Percentiles rank a stretch among this genome's conserved stretches.
Conservation (phyloP, 2,113 vertebrate species). For the Oreochromis tanganicae region DNA sequence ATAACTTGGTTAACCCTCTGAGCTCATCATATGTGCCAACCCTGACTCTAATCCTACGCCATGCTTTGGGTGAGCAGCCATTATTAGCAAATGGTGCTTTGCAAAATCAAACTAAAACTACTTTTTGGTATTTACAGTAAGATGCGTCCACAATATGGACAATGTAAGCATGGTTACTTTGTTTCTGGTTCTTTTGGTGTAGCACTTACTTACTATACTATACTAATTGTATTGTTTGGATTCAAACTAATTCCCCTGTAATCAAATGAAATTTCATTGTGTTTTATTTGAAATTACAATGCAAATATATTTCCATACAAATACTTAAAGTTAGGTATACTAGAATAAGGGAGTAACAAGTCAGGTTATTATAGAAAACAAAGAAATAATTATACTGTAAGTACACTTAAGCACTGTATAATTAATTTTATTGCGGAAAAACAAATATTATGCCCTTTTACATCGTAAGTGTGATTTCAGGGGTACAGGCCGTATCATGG, state of each 20-base stretch:
- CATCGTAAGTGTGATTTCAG: accelerated
- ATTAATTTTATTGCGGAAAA: not conserved
- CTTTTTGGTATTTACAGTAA: not conserved
- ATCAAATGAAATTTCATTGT: not conserved
- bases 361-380: not conserved
- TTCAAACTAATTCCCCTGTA: not conserved
- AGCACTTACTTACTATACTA: too few species aligned
- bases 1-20: not conserved
- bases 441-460: not conserved
- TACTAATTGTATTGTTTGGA: accelerated
- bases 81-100: not conserved
- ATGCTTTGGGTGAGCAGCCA: not conserved
- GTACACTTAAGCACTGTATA: not conserved
- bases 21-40: not conserved
- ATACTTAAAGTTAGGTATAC: not conserved
- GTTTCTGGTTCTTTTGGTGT: not conserved
- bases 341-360: not conserved
- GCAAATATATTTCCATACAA: not conserved
- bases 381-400: not conserved
- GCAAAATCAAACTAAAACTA: not conserved
- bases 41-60: not conserved
- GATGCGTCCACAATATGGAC: accelerated
- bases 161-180: not conserved
- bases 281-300: not conserved
- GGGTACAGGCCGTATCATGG: accelerated